Evolutionary conservation across 2,888 invertebrate species (phyloP).

Genomic region (Phasia obesa): DNA sequence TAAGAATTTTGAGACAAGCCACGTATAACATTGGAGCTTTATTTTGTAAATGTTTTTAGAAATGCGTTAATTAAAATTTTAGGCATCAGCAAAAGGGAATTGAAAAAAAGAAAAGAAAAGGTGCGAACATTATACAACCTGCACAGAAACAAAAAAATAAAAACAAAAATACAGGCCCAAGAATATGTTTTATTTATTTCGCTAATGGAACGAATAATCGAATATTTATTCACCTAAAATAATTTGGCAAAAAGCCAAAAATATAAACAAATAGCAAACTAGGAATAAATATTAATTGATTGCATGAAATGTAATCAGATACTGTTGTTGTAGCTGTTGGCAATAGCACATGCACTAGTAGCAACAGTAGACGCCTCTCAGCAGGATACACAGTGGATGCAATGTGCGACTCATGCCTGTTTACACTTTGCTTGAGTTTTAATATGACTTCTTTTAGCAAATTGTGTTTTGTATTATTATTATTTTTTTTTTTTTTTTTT

Average conservation of each 20-base stretch:
- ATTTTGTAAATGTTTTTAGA: constrained; percentile 31
- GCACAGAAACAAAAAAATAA: no score
- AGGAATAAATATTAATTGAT: constrained; percentile 62
- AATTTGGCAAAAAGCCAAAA: constrained; percentile 11
- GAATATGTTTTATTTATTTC: constrained; percentile 2
- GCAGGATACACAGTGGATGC: constrained; percentile 53
- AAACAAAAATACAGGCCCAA: no score
- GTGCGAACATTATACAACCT: constrained; percentile 44
- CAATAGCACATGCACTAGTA: constrained; percentile 48
- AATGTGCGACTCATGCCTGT: constrained; percentile 72
- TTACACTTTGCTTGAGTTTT: constrained; percentile 19
- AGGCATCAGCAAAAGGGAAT: constrained; percentile 56
- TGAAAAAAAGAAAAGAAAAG: constrained; percentile 55
- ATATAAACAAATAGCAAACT: constrained; percentile 24
- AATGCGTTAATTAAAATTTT: constrained; percentile 73
- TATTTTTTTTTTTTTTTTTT: neutral
- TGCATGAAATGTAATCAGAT: constrained; percentile 59
- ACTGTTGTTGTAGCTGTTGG: constrained; percentile 72
- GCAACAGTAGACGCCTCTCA: constrained; percentile 71
- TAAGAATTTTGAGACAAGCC: neutral
- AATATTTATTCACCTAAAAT: constrained; percentile 52
- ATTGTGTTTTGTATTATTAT: constrained; percentile 6
- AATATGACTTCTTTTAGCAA: constrained; percentile 40
- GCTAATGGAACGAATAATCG: constrained; percentile 42
- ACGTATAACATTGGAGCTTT: constrained; percentile 19